These are phyloP conservation scores for Zenarchopterus dispar DNA, from an alignment of 2,797 vertebrate genomes.

Conservation along the genomic window DNA sequence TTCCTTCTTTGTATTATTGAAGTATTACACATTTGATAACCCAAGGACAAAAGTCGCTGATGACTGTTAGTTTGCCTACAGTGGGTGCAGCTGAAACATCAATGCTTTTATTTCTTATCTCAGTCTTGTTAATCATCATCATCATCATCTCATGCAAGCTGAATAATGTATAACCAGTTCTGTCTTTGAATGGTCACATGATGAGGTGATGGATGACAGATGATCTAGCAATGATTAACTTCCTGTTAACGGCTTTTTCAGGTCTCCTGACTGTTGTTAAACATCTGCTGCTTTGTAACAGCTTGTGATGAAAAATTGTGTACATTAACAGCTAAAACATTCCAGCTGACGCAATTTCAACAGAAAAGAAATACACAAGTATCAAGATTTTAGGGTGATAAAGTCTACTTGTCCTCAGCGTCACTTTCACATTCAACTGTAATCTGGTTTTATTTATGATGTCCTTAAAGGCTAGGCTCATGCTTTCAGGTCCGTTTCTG, in stretches of 20 bases:
- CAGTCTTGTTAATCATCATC: too few species aligned
- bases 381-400: too few species aligned
- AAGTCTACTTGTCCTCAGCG: not conserved
- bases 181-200: conserved; percentile 3
- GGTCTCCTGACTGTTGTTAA: conserved; percentile 20
- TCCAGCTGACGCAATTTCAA: too few species aligned
- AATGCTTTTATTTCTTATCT: too few species aligned
- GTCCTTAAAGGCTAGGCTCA: not conserved
- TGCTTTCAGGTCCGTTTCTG: not conserved
- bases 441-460: not conserved
- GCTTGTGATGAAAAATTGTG: not conserved
- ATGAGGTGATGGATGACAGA: conserved; percentile 10
- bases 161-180: conserved; percentile 15
- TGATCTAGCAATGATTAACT: conserved; percentile 49
- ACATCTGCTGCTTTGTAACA: conserved; percentile 22
- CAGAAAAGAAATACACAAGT: too few species aligned
- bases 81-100: too few species aligned
- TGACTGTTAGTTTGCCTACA: too few species aligned
- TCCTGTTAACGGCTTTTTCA: conserved; percentile 12
- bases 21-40: conserved; percentile 2
- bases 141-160: not conserved
- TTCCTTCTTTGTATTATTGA: conserved; percentile 6
- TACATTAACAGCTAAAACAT: not conserved
- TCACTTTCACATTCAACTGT: not conserved
- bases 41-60: too few species aligned